These are phyloP conservation scores for Gulo gulo DNA, from an alignment of 2,113 vertebrate genomes.

Conservation along the genomic window DNA sequence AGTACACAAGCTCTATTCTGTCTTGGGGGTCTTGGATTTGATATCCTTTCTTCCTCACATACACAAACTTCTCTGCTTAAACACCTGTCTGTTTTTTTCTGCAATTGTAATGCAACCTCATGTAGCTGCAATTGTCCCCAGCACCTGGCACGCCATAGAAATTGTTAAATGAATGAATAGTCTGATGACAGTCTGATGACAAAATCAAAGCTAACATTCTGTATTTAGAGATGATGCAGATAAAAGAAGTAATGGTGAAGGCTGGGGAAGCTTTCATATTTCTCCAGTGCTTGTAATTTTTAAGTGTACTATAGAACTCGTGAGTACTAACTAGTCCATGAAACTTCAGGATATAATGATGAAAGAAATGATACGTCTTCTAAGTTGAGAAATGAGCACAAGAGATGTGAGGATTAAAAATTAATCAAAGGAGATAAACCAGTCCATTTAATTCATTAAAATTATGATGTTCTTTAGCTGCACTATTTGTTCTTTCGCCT, in stretches of 20 bases:
- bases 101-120: background rate
- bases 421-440: constrained; percentile 16
- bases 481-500: background rate
- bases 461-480: background rate
- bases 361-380: background rate
- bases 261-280: background rate
- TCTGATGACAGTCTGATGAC: background rate
- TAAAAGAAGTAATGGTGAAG: background rate
- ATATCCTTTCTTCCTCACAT: background rate
- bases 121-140: background rate
- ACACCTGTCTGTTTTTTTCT: background rate
- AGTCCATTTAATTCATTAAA: background rate
- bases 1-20: background rate
- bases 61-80: background rate
- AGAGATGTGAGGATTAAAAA: constrained; percentile 1
- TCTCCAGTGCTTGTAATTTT: background rate
- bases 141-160: background rate
- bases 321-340: background rate
- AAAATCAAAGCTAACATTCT: constrained; percentile 4
- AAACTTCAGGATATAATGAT: background rate
- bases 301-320: background rate
- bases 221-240: background rate
- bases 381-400: background rate
- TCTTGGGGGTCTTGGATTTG: background rate
- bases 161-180: background rate